Evolutionary conservation across 1,140 invertebrate genomes (phyloP).

Genomic region (Pinna nobilis): DNA sequence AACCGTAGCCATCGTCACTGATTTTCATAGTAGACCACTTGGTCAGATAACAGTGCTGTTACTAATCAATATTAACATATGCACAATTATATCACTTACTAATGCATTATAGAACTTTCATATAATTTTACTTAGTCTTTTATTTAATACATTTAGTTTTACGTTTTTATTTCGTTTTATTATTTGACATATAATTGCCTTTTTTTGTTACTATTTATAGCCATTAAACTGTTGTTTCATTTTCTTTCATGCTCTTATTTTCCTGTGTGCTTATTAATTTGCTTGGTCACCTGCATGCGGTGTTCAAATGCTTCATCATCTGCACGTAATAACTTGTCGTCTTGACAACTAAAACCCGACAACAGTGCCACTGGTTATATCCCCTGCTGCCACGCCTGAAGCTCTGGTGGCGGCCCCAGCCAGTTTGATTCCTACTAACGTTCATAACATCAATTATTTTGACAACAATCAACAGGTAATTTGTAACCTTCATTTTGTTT

Average conservation of each 20-base stretch:
- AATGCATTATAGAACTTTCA: too few species aligned
- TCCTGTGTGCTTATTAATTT: constrained; percentile 55
- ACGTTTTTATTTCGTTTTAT: too few species aligned
- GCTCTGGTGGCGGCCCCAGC: constrained; percentile 52
- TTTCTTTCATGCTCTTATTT: constrained; percentile 51
- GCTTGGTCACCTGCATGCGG: constrained; percentile 60
- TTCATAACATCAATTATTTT: constrained; percentile 95
- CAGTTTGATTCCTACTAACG: constrained; percentile 85
- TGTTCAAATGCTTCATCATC: constrained; percentile 73
- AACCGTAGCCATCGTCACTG: too few species aligned
- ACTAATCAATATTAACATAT: too few species aligned
- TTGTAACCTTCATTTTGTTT: constrained; percentile 18
- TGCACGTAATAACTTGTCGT: constrained; percentile 77
- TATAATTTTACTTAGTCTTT: too few species aligned
- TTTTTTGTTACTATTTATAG: too few species aligned
- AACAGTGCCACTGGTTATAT: constrained; percentile 62
- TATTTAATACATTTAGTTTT: too few species aligned
- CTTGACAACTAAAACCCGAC: constrained; percentile 54
- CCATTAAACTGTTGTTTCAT: constrained; percentile 51
- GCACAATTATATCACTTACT: too few species aligned
- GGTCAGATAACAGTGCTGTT: too few species aligned
- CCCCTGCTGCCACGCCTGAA: constrained; percentile 53
- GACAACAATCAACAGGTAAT: constrained; percentile 95
- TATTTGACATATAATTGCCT: too few species aligned
- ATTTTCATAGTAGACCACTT: too few species aligned